These are phyloP conservation scores for Pollenia labialis DNA, from an alignment of 2,888 invertebrate genomes.

Conservation along the genomic window DNA sequence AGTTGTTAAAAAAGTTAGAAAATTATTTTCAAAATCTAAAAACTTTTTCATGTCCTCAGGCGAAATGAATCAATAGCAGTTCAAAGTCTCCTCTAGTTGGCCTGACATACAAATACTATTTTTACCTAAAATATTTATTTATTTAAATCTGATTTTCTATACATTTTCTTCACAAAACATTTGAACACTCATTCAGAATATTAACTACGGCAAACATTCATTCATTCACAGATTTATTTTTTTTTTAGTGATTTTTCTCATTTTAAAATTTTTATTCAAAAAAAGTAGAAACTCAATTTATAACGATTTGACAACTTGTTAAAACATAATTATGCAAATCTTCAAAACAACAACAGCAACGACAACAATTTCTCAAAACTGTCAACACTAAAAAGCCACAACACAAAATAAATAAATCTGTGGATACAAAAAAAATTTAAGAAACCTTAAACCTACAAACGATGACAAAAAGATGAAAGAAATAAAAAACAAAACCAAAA, in stretches of 20 bases:
- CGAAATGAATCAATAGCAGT: not conserved
- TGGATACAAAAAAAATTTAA: constrained; percentile 19
- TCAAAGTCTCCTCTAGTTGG: not conserved
- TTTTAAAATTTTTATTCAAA: constrained; percentile 50
- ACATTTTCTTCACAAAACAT: not conserved
- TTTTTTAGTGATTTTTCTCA: constrained; percentile 4
- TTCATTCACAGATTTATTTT: constrained; percentile 55
- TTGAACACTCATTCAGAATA: constrained; percentile 27
- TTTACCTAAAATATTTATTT: not conserved
- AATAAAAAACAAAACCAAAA: constrained; percentile 7
- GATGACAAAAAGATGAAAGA: constrained; percentile 56
- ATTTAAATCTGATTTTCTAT: constrained; percentile 13
- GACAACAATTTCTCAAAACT: constrained; percentile 64
- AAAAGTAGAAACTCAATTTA: constrained; percentile 64
- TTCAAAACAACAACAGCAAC: constrained; percentile 53
- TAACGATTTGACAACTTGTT: constrained; percentile 71
- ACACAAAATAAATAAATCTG: constrained; percentile 36
- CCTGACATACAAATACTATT: not conserved
- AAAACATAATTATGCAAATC: constrained; percentile 70
- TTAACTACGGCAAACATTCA: constrained; percentile 21
- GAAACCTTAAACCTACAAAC: constrained; percentile 60
- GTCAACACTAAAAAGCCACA: constrained; percentile 59
- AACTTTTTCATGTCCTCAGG: too few species aligned
- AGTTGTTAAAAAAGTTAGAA: too few species aligned
- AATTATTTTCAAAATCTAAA: too few species aligned